A percentile compares a stretch with the other conserved stretches of the same genome.
phyloP scores from a whole-genome alignment of 2,113 vertebrate genomes.

The Craseonycteris thonglongyai region DNA sequence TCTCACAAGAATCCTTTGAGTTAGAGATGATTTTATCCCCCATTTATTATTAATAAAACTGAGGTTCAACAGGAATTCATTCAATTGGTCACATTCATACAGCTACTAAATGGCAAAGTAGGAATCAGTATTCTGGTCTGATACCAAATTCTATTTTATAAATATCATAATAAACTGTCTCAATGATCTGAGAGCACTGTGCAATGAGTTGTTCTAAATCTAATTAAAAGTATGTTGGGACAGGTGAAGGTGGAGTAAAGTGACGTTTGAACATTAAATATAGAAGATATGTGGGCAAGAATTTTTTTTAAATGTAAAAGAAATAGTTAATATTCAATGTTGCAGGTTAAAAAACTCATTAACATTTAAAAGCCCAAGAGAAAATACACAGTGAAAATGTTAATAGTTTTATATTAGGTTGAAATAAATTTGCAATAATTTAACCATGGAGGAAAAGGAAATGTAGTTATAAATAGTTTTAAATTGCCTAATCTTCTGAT shows the following conservation, averaged over 20 bases:
- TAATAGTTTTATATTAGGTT: slow-evolving; percentile 7
- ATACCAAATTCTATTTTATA: neutral
- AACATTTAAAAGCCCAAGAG: neutral
- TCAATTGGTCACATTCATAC: neutral
- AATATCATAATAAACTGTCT: neutral
- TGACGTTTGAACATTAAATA: neutral
- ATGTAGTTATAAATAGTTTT: neutral
- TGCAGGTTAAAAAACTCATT: slow-evolving; percentile 16
- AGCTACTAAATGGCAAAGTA: neutral
- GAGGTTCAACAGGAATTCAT: neutral
- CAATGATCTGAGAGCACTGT: neutral
- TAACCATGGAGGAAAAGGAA: neutral
- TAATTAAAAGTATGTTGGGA: neutral
- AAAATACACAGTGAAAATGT: slow-evolving; percentile 14
- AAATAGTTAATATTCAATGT: neutral
- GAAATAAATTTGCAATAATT: slow-evolving; percentile 20
- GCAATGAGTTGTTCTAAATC: neutral
- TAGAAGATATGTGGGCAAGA: neutral
- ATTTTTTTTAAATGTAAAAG: neutral
- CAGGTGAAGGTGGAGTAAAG: neutral
- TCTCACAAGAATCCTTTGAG: neutral
- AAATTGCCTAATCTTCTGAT: neutral
- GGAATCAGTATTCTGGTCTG: neutral
- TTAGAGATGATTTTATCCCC: neutral
- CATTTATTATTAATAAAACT: neutral